Conservation (phyloP, 2,888 invertebrate species). For the Mythimna lalbum region DNA sequence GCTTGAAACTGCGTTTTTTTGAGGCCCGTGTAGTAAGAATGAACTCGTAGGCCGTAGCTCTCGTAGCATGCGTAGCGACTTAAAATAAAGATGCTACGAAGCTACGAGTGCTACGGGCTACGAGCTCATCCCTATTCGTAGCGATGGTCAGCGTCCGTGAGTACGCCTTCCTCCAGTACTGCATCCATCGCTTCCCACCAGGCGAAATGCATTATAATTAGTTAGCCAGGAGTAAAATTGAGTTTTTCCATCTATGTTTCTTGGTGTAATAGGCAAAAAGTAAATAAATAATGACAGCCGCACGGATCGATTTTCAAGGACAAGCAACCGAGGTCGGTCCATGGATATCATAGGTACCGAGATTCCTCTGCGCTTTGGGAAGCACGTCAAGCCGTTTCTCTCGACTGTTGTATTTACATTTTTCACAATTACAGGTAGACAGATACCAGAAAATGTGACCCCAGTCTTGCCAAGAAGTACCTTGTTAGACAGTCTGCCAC, state of each 20-base stretch:
- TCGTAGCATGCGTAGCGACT: slow-evolving; percentile 5
- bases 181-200: neutral
- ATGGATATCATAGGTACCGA: neutral
- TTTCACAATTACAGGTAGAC: neutral
- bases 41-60: neutral
- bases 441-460: too few relatives aligned
- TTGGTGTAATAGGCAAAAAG: too few relatives aligned
- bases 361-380: neutral
- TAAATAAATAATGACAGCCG: too few relatives aligned
- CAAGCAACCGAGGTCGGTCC: neutral
- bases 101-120: slow-evolving; percentile 29
- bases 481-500: neutral
- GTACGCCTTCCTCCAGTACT: too few relatives aligned
- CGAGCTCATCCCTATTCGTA: slow-evolving; percentile 7
- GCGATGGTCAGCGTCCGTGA: neutral
- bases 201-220: neutral
- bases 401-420: neutral
- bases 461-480: neutral
- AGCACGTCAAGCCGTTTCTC: neutral
- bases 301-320: too few relatives aligned
- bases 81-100: slow-evolving; percentile 1
- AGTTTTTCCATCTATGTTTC: too few relatives aligned
- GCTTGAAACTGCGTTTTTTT: too few relatives aligned
- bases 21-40: too few relatives aligned
- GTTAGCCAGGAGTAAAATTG: neutral